Percentiles rank a stretch among this genome's conserved stretches.
Conservation (phyloP, 1,140 invertebrate species). For the Saxidomus purpurata region DNA sequence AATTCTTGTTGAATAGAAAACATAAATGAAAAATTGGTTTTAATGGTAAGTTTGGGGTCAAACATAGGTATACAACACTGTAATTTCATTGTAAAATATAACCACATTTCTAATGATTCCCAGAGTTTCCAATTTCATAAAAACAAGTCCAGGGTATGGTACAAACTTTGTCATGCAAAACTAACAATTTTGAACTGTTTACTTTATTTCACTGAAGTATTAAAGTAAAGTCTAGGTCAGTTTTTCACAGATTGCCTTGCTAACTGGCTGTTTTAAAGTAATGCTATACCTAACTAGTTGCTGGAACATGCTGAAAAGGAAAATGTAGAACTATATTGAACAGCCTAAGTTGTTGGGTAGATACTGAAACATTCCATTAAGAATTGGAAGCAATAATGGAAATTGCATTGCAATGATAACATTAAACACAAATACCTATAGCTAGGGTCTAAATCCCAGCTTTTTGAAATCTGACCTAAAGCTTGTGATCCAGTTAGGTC, state of each 20-base stretch:
- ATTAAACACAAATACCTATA: background rate
- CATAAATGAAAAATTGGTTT: background rate
- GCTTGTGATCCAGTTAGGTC: background rate
- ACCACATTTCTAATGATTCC: slow-evolving; percentile 17
- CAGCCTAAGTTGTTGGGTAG: no score
- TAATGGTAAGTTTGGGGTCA: background rate
- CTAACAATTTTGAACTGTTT: background rate
- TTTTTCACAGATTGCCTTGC: background rate
- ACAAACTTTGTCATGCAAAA: background rate
- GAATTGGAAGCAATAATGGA: background rate
- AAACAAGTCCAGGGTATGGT: background rate
- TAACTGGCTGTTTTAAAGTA: no score
- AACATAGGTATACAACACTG: slow-evolving; percentile 2
- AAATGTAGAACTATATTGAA: no score
- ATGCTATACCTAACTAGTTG: no score
- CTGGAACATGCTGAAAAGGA: no score
- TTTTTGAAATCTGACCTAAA: background rate
- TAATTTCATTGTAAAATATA: background rate
- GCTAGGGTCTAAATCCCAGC: background rate
- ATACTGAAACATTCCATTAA: no score
- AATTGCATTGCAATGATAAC: background rate
- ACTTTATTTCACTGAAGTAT: background rate
- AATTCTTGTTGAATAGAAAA: background rate
- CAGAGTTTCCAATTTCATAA: background rate
- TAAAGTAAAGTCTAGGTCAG: background rate